phyloP scores from a whole-genome alignment of 2,888 invertebrate genomes.

The Magallana nippona region DNA sequence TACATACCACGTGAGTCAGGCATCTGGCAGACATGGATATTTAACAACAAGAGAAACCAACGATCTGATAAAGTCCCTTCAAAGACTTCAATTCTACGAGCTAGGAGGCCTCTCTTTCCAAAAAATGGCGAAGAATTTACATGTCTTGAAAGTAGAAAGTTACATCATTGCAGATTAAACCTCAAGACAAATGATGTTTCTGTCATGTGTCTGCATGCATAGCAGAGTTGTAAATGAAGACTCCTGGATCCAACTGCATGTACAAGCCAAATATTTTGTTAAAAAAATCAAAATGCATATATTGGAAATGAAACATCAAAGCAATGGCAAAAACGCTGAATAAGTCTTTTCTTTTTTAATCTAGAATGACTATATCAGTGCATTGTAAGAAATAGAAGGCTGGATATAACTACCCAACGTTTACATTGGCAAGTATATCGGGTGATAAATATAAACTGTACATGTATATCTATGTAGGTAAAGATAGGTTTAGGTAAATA shows the following conservation, averaged over 20 bases:
- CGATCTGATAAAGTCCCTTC: conserved; percentile 9
- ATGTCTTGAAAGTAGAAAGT: not conserved
- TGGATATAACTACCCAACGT: not conserved
- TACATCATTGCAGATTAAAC: not conserved
- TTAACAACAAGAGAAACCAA: not conserved
- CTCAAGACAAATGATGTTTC: conserved; percentile 4
- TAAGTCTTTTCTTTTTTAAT: not conserved
- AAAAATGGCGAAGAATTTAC: not conserved
- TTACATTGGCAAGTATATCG: too few relatives aligned
- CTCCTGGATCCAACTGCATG: not conserved
- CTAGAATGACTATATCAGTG: not conserved
- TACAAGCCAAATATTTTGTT: too few relatives aligned
- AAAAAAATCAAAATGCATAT: not conserved
- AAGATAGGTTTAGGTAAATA: not conserved
- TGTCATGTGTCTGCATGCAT: not conserved
- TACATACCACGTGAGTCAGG: not conserved
- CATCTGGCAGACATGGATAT: not conserved
- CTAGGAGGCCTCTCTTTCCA: not conserved
- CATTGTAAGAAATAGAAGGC: not conserved
- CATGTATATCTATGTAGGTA: too few relatives aligned
- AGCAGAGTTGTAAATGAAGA: not conserved
- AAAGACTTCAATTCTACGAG: not conserved
- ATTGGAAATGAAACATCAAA: conserved; percentile 10
- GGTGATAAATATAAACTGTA: too few relatives aligned
- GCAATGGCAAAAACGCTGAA: not conserved